Base-by-base conservation (phyloP, 2,888 invertebrate species). In the Cheilosia soror region DNA sequence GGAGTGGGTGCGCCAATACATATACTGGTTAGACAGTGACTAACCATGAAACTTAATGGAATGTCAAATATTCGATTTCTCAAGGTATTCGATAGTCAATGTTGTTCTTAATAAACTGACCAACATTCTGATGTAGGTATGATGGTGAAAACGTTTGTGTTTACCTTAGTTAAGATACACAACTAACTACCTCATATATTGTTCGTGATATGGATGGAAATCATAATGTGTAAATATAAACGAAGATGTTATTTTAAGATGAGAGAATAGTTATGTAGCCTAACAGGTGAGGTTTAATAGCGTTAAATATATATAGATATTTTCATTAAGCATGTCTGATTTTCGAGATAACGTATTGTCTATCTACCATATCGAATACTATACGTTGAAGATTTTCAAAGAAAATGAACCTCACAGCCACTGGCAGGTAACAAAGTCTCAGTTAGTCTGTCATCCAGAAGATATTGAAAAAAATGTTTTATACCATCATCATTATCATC, bases 1-100 rank as follows among this genome's bases (percentile, higher is more conserved):
- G 58, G 42, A 62, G 37, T 53, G 58, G 65, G 51, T 25, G 55
- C 5, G 11, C 29, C 25, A 27, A 15, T 20, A 25, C n/a, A 15
- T 20, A 25, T 60, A 55, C 40, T 40, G 40, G 20, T 66, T 20
- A 44, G 49, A 57, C 13, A 71, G 44, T 15, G 31, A 40, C 5
- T 3, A 11, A 37, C 9, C 33, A 40, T 49, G 47, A 9, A 62
- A 33, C 60, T 66, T 49, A 78, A 63, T 57, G 57, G 62, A 78
- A 83, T 72, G 66, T 33, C 68, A 55, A 78, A 78, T 44, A 73
- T 78, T 73, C 72, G 72, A 83, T 78, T 78, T 62, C 55, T n/a
- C 31, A 9, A 49, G 57, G 37, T 55, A 29, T 51, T 72, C n/a
- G n/a, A 31, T 53, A 60, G 58, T 47, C 27, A 29, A 29, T 60